Percentiles rank a stretch among this genome's conserved stretches.
These are phyloP conservation scores for Patiria miniata DNA, from an alignment of 35 echinoderm and acorn worm species.

Conservation along the genomic window DNA sequence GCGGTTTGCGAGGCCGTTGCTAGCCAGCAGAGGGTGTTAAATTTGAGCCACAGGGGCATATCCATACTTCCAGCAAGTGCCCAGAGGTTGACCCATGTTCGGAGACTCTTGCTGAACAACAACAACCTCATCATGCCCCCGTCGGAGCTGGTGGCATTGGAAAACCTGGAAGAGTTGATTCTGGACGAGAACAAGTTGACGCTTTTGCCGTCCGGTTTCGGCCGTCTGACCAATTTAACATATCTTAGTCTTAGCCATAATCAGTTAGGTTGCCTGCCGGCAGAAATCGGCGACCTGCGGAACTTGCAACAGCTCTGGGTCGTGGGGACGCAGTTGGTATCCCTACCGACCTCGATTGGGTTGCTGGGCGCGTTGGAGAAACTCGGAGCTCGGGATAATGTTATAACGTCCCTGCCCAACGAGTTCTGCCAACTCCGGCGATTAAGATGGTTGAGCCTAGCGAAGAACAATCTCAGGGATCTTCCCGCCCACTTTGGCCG, in stretches of 20 bases:
- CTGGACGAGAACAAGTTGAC: conserved; percentile 92
- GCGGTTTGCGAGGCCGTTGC: conserved; percentile 22
- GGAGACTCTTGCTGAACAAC: conserved; percentile 87
- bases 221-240: conserved; percentile 67
- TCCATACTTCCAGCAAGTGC: conserved; percentile 70
- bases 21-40: conserved; percentile 59
- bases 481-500: conserved; percentile 71
- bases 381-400: conserved; percentile 81
- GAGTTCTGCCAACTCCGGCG: conserved; percentile 65
- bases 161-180: conserved; percentile 72
- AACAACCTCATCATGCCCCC: conserved; percentile 93
- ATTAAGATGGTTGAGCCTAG: conserved; percentile 79
- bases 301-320: conserved; percentile 86
- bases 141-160: conserved; percentile 65
- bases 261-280: conserved; percentile 71
- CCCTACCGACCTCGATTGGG: conserved; percentile 79
- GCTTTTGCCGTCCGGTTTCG: conserved; percentile 82
- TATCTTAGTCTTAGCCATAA: conserved; percentile 96
- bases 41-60: conserved; percentile 80
- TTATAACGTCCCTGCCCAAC: conserved; percentile 59
- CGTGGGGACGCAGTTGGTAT: conserved; percentile 55
- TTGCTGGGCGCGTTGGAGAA: conserved; percentile 68
- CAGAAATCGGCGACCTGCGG: conserved; percentile 86
- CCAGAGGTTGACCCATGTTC: conserved; percentile 57
- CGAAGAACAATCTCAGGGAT: conserved; percentile 53